Base-by-base conservation (phyloP, 2,888 invertebrate species). In the Apotomis capreana region DNA sequence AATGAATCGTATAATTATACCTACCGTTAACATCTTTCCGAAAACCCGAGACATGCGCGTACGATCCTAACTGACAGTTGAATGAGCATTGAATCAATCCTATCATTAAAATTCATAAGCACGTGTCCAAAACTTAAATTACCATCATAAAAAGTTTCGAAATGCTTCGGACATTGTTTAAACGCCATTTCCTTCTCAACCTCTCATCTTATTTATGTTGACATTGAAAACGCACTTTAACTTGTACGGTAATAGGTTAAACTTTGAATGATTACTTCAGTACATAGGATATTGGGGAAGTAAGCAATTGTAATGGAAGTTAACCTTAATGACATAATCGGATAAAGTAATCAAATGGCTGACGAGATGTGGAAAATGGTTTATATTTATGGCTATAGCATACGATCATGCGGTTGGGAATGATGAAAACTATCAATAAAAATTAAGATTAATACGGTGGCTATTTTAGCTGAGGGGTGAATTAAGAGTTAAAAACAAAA, bases 91-190 rank as follows among this genome's bases (percentile, higher is more conserved):
- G 67, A 61, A 61, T 67, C 67, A 26, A 36, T 9, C 26, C 15
- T 8, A 46, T 36, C 54, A 68, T 72, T 72, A 62, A 72, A 57
- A 72, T 68, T 72, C 68, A 72, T 58, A 63, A 52, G 68, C 71
- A 63, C 68, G 68, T 52, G 63, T 15, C 36, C 52, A 40, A 51
- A 6, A 37, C 61, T 71, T 54, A 55, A 68, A 71, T 71, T 67
- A 72, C 57, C 62, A 72, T 72, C 68, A 62, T 57, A 59, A 59
- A 65, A 60, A 62, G 61, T 62, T 61, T 51, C 68, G 52, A 55
- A 36, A 69, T 8, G 40, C n/a, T 52, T n/a, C 26, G 68, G 59
- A 55, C 54, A 61, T 55, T 46, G 61, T 61, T 49, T 55, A 10
- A 13, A 54, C 12, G 12, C 3, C 3, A 3, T 10, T 49, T 49